Conservation (phyloP, 2,113 vertebrate genomes). For the Salvelinus sp. region DNA sequence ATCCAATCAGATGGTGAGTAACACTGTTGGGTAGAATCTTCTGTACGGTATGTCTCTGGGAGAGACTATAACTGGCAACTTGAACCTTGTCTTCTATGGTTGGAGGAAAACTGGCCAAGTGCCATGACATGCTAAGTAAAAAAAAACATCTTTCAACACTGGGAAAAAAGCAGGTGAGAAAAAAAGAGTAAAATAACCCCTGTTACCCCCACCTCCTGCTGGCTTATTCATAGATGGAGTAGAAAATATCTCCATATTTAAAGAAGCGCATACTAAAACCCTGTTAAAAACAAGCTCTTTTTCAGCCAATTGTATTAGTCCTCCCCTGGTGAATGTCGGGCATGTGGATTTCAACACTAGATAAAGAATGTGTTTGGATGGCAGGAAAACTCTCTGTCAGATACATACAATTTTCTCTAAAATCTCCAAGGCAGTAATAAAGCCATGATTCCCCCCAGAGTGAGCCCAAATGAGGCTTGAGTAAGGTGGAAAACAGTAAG, state of each 20-base stretch:
- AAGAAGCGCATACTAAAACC: constrained; percentile 19
- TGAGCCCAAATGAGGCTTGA: constrained; percentile 17
- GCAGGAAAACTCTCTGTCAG: constrained; percentile 36
- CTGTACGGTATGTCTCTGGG: background rate
- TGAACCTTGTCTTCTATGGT: background rate
- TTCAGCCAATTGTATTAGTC: constrained; percentile 16
- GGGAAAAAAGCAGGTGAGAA: constrained; percentile 8
- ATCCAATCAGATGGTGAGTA: background rate
- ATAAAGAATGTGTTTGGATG: constrained; percentile 39
- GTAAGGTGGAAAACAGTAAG: constrained; percentile 27
- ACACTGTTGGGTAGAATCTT: background rate
- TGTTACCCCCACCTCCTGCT: constrained; percentile 7
- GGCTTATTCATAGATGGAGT: constrained; percentile 18
- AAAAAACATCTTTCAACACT: constrained; percentile 8
- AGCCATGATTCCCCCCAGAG: constrained; percentile 4
- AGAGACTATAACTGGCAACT: background rate
- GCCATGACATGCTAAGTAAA: constrained; percentile 30
- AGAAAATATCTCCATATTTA: constrained; percentile 1
- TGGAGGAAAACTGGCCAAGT: constrained; percentile 1
- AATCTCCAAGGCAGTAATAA: constrained; percentile 19
- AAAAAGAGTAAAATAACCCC: background rate
- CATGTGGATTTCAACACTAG: constrained; percentile 23
- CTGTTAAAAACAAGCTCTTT: constrained; percentile 3
- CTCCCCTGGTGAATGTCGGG: constrained; percentile 34
- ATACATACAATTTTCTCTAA: constrained; percentile 36